Base-by-base conservation (phyloP, 2,113 vertebrate genomes). In the Nothocercus nigrocapillus region DNA sequence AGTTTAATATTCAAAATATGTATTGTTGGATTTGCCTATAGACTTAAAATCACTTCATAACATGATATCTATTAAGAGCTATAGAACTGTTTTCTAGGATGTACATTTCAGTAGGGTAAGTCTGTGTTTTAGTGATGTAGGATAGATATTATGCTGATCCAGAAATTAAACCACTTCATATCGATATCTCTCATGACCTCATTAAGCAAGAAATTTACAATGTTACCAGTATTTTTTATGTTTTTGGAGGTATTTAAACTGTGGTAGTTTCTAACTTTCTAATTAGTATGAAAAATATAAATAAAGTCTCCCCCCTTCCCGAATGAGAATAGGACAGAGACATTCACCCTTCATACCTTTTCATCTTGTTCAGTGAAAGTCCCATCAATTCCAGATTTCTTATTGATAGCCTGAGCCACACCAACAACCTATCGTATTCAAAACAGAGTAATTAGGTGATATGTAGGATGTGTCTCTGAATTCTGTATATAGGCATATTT, bases 331-430 rank as follows among this genome's bases (percentile, higher is more conserved):
- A 54, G 49, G 66, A 34, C 40, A 77, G 9, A 47, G 47, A 69
- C 2, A 19, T 9, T 6, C 44, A 77, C 59, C 28, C 85, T 70
- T 74, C 36, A 90, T 96, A 99, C 99, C 99, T 99, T 99, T 96
- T 99, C 99, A 87, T 99, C 99, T 97, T 99, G 99, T 88, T 99
- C 99, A 6, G 99, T 99, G 96, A 99, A 99, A 44, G 98, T 98
- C 73, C 98, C 98, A 8, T 98, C 98, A 51, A 98, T 98, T 85
- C 98, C 99, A 70, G 99, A 98, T 95, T 98, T 99, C 97, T 99
- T 99, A 96, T 99, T 99, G 95, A 99, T 99, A 54, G 99, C 99
- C 97, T 99, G 99, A 82, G 99, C 99, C 51, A 99, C 99, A 28
- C 99, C 99, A 70, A 99, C 99, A 12, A 99, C 99, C 99, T 99